Percentiles rank a stretch among this genome's conserved stretches.
These are phyloP conservation scores for Apostichopus californicus DNA, from an alignment of 35 echinoderm and acorn worm genomes.

Conservation along the genomic window DNA sequence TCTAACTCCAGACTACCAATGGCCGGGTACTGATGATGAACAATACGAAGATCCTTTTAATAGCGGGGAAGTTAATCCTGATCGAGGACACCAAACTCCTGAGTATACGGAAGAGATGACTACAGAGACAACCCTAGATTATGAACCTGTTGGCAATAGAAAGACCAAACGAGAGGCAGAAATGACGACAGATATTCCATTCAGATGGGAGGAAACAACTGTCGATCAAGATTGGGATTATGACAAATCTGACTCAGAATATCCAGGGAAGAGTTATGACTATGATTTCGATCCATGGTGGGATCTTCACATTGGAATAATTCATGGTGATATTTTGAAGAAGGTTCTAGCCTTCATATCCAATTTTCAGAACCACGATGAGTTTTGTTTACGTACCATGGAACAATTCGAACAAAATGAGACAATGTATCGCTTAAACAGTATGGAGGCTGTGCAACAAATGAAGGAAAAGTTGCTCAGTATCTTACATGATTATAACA, in stretches of 20 bases:
- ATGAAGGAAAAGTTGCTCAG: slow-evolving; percentile 17
- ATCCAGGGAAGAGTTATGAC: not conserved
- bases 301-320: slow-evolving; percentile 14
- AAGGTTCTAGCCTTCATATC: not conserved
- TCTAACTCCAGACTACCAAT: slow-evolving; percentile 17
- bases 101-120: not conserved
- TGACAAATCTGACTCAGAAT: not conserved
- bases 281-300: slow-evolving; percentile 24
- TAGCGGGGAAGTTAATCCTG: not conserved
- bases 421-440: not conserved
- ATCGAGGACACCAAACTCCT: not conserved
- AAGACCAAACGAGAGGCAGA: not conserved
- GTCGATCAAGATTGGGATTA: not conserved
- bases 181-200: not conserved
- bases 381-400: not conserved
- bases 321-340: slow-evolving; percentile 3
- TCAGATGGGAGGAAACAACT: not conserved
- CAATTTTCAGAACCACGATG: not conserved
- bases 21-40: slow-evolving; percentile 8
- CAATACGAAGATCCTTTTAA: not conserved
- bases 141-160: not conserved
- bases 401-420: not conserved
- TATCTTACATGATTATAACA: not conserved
- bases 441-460: not conserved
- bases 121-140: not conserved